A percentile compares a stretch with the other conserved stretches of the same genome.
Conservation (phyloP, 2,113 vertebrate species). For the Perognathus longimembris region DNA sequence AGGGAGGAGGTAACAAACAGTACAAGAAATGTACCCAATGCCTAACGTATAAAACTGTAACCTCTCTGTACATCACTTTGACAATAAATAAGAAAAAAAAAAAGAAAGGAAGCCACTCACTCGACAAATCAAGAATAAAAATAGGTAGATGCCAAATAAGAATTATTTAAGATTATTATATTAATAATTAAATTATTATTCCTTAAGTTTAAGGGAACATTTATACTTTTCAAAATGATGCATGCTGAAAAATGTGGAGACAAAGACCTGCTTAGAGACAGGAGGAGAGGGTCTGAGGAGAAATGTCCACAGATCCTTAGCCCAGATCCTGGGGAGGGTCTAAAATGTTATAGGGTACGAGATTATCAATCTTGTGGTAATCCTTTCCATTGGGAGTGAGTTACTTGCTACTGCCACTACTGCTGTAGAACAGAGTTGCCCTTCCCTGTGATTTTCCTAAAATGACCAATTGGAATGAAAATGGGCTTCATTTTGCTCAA, state of each 20-base stretch:
- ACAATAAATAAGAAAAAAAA: too few relatives aligned
- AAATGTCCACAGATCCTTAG: background rate
- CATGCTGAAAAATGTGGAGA: background rate
- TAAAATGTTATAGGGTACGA: background rate
- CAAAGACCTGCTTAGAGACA: background rate
- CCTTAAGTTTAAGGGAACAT: background rate
- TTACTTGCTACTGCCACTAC: background rate
- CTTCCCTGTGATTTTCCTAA: background rate
- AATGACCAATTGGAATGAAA: background rate
- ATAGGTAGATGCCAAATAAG: background rate
- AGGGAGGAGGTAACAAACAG: too few relatives aligned
- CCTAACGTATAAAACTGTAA: too few relatives aligned
- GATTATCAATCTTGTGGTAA: too few relatives aligned
- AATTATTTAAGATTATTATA: background rate
- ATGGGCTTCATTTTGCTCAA: background rate
- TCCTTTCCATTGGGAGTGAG: background rate
- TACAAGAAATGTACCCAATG: too few relatives aligned
- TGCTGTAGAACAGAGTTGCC: background rate
- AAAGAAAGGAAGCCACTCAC: background rate
- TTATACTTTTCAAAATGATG: background rate
- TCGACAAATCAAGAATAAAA: background rate
- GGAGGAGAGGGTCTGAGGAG: background rate
- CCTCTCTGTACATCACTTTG: too few relatives aligned
- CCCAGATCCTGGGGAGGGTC: background rate
- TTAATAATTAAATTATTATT: conserved; percentile 25